phyloP scores from a whole-genome alignment of 2,113 vertebrate species.

The Syrrhaptes paradoxus region DNA sequence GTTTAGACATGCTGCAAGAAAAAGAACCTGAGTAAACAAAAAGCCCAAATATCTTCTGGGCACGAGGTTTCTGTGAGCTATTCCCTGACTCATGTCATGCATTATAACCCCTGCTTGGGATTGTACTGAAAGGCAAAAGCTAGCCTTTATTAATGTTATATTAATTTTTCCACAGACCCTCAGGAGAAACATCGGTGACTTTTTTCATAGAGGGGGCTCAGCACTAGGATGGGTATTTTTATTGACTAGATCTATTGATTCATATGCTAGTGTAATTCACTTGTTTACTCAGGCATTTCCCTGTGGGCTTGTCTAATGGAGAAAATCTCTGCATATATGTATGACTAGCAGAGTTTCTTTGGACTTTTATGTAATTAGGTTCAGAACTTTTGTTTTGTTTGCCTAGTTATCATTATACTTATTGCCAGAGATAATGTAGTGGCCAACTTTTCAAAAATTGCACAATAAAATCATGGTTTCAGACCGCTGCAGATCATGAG shows the following conservation, averaged over 20 bases:
- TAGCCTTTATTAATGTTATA: background rate
- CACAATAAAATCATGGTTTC: background rate
- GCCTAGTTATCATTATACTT: background rate
- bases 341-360: background rate
- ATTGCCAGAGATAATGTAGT: background rate
- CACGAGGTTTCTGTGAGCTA: background rate
- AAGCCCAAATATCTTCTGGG: background rate
- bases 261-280: background rate
- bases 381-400: background rate
- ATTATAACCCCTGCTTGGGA: background rate
- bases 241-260: constrained; percentile 19
- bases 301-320: background rate
- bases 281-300: background rate
- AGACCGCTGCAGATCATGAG: background rate
- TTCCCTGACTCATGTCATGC: background rate
- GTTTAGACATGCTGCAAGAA: background rate
- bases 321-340: background rate
- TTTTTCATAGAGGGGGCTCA: background rate
- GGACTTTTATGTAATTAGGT: background rate
- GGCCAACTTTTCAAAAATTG: background rate
- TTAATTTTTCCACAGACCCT: constrained; percentile 32
- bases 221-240: background rate
- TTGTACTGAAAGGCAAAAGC: background rate
- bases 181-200: background rate
- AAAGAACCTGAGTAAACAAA: background rate